These are phyloP conservation scores for Drosophila fungiperda DNA, from an alignment of 2,888 invertebrate genomes.

Conservation along the genomic window DNA sequence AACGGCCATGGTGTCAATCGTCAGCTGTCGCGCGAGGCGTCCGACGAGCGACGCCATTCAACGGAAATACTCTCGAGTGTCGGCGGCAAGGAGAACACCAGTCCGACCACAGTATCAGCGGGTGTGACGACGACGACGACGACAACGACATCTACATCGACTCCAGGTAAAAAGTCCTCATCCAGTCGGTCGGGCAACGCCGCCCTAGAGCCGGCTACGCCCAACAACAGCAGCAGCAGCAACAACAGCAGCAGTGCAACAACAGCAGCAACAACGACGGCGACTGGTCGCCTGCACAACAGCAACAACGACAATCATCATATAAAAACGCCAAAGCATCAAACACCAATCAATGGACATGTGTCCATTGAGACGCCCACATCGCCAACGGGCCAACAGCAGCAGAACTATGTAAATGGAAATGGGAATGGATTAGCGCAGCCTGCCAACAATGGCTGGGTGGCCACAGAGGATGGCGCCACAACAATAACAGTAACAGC, in stretches of 20 bases:
- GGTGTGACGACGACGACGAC: constrained; percentile 32
- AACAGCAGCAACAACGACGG: constrained; percentile 33
- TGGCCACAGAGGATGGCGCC: constrained; percentile 53
- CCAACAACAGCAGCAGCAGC: constrained; percentile 49
- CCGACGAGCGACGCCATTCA: constrained; percentile 84
- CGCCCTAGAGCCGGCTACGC: constrained; percentile 57
- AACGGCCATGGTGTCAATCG: constrained; percentile 74
- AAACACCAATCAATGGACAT: constrained; percentile 57
- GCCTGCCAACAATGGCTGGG: constrained; percentile 66
- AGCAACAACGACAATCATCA: constrained; percentile 71
- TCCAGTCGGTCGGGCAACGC: constrained; percentile 36
- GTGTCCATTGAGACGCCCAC: constrained; percentile 53
- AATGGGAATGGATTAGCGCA: constrained; percentile 58
- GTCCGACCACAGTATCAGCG: constrained; percentile 57
- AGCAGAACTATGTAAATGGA: constrained; percentile 79
- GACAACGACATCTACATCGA: constrained; percentile 44
- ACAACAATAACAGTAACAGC: constrained; percentile 40
- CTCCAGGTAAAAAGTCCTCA: constrained; percentile 62
- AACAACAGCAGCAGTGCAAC: constrained; percentile 29
- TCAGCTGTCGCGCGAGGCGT: constrained; percentile 53
- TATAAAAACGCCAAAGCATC: constrained; percentile 79
- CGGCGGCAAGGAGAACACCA: constrained; percentile 80
- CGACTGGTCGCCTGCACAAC: constrained; percentile 51
- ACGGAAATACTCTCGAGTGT: constrained; percentile 83
- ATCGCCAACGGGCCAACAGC: constrained; percentile 67